Evolutionary conservation across 2,113 vertebrate species (phyloP), one percentile per base, ranked within the genome.

Genomic region (Elanus axillaris): DNA sequence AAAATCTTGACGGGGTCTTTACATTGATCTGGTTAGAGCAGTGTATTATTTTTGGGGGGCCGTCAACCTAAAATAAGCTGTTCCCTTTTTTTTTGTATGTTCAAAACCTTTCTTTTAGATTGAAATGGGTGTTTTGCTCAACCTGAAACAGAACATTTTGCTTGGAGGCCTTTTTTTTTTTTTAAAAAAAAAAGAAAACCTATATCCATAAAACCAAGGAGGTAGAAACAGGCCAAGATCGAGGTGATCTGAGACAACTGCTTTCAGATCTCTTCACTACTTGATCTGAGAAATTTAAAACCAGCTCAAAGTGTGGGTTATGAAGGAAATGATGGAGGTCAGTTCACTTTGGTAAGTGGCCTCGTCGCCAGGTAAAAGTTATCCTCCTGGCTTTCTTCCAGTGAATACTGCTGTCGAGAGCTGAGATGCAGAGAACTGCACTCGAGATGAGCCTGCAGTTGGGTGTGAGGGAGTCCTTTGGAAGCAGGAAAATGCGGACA

Each of bases 251-350:
- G 63, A 81, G 73, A 25, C 38, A 82, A 38, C 67, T 83, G 29
- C 64, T 32, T 94, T 92, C 60, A 73, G 55, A 66, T 63, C 47
- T 67, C 26, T 79, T 66, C 64, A 84, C 40, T 58, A 0, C 55
- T 71, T 74, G 47, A 63, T 78, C 56, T 78, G 47, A 93, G 64
- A 84, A 74, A 71, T 94, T 38, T 67, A 67, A 94, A 91, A 69
- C 20, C 19, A 81, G 20, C 32, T 67, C 26, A 15, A 62, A 90
- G 14, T 16, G 20, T 47, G n/a, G 31, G 38, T 88, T 89, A 62
- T 0, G 3, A 50, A 60, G 63, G 31, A 72, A 79, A 66, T 6
- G 5, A n/a, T 71, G 56, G 7, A 11, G 84, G 18, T 47, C n/a
- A 50, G 47, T 20, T 79, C 59, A 38, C n/a, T 84, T 55, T 29